These are phyloP conservation scores for Leptocoma aspasia DNA, from an alignment of 2,113 vertebrate species.

Conservation along the genomic window DNA sequence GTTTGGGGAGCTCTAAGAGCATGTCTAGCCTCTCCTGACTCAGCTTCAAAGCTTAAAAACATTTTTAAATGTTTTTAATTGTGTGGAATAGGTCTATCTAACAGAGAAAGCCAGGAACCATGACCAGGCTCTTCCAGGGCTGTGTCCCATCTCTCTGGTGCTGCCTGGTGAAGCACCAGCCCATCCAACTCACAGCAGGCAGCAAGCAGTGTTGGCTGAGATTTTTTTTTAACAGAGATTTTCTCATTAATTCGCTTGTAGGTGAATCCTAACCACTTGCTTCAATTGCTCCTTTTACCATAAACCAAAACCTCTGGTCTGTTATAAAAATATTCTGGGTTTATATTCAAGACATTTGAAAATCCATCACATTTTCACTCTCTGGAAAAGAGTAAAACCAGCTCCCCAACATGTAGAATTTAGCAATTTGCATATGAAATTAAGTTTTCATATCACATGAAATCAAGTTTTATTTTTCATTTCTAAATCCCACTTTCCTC, in stretches of 20 bases:
- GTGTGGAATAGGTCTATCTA: background rate
- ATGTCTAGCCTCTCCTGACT: background rate
- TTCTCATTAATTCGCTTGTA: background rate
- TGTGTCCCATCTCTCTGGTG: background rate
- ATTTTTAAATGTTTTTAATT: background rate
- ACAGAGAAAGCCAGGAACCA: background rate
- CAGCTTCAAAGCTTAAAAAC: background rate
- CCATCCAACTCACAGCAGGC: fast-evolving
- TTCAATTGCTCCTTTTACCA: background rate
- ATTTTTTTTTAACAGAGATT: background rate
- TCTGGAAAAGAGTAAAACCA: background rate
- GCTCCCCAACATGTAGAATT: background rate
- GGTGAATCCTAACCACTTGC: background rate
- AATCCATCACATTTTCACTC: background rate
- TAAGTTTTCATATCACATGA: background rate
- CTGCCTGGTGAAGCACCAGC: background rate
- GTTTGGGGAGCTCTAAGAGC: background rate
- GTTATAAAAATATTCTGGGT: background rate
- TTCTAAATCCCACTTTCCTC: background rate
- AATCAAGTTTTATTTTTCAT: background rate
- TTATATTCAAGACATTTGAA: background rate
- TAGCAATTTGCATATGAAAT: background rate
- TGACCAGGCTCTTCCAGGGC: background rate
- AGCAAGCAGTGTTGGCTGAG: fast-evolving
- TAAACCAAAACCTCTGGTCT: background rate